A percentile compares a stretch with the other conserved stretches of the same genome.
These are phyloP conservation scores for Callosobruchus maculatus DNA, from an alignment of 2,888 invertebrate species.

Conservation along the genomic window DNA sequence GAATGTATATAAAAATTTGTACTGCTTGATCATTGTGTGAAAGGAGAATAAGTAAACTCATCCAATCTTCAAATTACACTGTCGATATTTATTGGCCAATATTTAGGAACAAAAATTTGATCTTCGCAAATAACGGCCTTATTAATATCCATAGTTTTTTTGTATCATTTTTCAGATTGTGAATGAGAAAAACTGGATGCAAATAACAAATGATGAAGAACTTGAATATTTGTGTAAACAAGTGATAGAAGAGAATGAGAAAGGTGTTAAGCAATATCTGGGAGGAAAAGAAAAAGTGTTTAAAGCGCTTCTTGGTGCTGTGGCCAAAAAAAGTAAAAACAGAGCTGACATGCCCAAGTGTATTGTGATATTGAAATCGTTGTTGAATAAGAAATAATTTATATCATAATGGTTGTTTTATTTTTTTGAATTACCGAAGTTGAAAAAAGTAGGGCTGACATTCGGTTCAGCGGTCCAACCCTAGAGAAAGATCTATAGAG, in stretches of 20 bases:
- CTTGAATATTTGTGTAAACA: slow-evolving; percentile 60
- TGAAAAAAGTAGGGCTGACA: too few relatives aligned
- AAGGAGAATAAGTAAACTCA: too few relatives aligned
- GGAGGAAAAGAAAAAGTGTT: slow-evolving; percentile 68
- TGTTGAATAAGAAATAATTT: slow-evolving; percentile 43
- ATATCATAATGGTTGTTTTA: background rate
- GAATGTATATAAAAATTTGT: too few relatives aligned
- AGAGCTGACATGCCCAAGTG: slow-evolving; percentile 67
- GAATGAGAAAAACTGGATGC: slow-evolving; percentile 59
- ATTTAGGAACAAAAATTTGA: too few relatives aligned
- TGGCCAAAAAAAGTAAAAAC: slow-evolving; percentile 58
- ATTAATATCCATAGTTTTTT: too few relatives aligned
- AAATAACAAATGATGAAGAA: slow-evolving; percentile 59
- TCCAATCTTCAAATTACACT: too few relatives aligned
- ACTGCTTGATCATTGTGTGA: too few relatives aligned
- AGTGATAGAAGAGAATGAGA: slow-evolving; percentile 62
- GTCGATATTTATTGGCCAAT: too few relatives aligned
- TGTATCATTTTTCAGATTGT: slow-evolving; percentile 55
- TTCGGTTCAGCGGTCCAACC: too few relatives aligned
- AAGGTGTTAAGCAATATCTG: slow-evolving; percentile 63
- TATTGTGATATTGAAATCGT: slow-evolving; percentile 58
- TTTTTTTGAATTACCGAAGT: too few relatives aligned
- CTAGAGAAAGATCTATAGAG: too few relatives aligned
- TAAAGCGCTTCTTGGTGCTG: slow-evolving; percentile 60
- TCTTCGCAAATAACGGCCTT: too few relatives aligned